These are phyloP conservation scores for Autographa gamma DNA, from an alignment of 2,888 invertebrate species.

Conservation along the genomic window DNA sequence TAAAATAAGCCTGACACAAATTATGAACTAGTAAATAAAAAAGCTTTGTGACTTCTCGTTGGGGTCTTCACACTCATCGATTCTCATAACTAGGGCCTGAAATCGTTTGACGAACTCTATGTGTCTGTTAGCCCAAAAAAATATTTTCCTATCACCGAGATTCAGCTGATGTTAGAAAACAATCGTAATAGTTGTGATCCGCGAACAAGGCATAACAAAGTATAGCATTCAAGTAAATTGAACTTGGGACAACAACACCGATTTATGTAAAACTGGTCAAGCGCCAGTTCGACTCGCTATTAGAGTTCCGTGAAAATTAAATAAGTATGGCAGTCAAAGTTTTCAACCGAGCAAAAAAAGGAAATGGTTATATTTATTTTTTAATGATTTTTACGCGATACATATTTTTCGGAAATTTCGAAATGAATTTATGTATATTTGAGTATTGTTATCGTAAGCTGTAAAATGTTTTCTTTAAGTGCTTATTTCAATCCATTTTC, in stretches of 20 bases:
- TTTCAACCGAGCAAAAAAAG: neutral
- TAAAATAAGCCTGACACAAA: too few species aligned
- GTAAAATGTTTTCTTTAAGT: too few species aligned
- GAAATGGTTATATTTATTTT: too few species aligned
- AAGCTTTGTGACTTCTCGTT: neutral
- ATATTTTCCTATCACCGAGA: neutral
- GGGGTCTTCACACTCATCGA: neutral
- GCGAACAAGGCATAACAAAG: neutral
- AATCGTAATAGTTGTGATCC: conserved; percentile 1
- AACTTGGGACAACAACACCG: conserved; percentile 16
- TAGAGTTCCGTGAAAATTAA: neutral
- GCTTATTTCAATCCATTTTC: too few species aligned
- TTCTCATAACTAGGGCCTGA: neutral
- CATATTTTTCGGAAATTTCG: too few species aligned
- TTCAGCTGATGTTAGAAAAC: neutral
- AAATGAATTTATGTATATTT: too few species aligned
- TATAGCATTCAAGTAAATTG: neutral
- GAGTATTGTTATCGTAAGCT: too few species aligned
- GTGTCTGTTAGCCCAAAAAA: conserved; percentile 1
- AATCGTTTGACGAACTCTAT: neutral
- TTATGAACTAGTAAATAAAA: neutral
- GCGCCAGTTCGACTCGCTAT: neutral
- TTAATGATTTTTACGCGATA: too few species aligned
- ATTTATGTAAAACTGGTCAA: conserved; percentile 18
- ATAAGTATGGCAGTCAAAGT: neutral